Percentiles rank a stretch among this genome's conserved stretches.
These are phyloP conservation scores for Zoanthus solanderi DNA, from an alignment of 92 coral and sea anemone genomes.

Conservation along the genomic window DNA sequence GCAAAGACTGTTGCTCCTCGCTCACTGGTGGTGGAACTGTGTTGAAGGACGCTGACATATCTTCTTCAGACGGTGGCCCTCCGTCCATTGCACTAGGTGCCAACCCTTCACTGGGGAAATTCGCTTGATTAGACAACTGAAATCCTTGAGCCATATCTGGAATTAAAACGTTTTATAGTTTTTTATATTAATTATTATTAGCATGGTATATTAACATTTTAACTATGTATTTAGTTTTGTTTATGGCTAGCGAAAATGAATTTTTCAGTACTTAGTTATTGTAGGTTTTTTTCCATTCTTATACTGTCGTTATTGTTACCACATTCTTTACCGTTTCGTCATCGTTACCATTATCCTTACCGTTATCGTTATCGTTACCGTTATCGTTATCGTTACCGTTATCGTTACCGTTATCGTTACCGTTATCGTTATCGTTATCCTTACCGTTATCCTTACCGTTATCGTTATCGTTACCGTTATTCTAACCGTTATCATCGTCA, in stretches of 20 bases:
- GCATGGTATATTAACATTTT: neutral
- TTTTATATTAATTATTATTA: neutral
- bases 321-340: too few species aligned
- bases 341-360: too few species aligned
- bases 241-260: too few species aligned
- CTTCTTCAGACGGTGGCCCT: neutral
- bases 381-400: too few species aligned
- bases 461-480: neutral
- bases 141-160: constrained; percentile 30
- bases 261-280: too few species aligned
- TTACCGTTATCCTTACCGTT: neutral
- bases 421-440: neutral
- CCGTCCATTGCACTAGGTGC: constrained; percentile 14
- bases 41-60: constrained; percentile 15
- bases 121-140: constrained; percentile 19
- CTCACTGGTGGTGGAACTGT: constrained; percentile 13
- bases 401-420: too few species aligned
- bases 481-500: neutral
- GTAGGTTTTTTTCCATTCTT: too few species aligned
- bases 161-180: neutral
- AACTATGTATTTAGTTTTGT: too few species aligned
- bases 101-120: constrained; percentile 19
- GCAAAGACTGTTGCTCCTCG: constrained; percentile 45
- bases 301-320: too few species aligned
- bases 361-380: too few species aligned